phyloP scores from a whole-genome alignment of 2,797 vertebrate species.

The Ctenochaetus hawaiiensis region DNA sequence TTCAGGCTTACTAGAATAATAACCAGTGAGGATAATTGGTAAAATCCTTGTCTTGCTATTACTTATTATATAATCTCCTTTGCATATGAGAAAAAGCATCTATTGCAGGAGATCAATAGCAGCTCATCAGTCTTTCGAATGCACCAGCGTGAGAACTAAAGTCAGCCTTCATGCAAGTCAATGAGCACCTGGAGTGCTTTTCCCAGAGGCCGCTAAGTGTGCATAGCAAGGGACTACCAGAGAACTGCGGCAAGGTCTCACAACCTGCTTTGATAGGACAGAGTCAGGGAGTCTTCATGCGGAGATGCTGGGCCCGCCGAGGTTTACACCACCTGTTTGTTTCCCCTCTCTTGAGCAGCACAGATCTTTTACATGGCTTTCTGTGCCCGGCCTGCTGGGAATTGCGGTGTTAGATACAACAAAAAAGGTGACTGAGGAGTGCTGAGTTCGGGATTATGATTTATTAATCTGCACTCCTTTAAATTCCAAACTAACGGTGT shows the following conservation, averaged over 20 bases:
- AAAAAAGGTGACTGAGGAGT: slow-evolving; percentile 88
- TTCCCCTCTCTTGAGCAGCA: slow-evolving; percentile 73
- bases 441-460: slow-evolving; percentile 89
- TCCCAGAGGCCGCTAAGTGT: slow-evolving; percentile 84
- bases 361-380: slow-evolving; percentile 79
- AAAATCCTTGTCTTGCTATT: slow-evolving; percentile 55
- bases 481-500: slow-evolving; percentile 79
- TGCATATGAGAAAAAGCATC: slow-evolving; percentile 74
- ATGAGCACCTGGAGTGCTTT: slow-evolving; percentile 87
- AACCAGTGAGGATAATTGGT: slow-evolving; percentile 62
- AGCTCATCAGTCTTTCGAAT: slow-evolving; percentile 79
- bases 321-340: slow-evolving; percentile 88
- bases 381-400: slow-evolving; percentile 76
- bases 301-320: slow-evolving; percentile 79
- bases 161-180: slow-evolving; percentile 88
- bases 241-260: slow-evolving; percentile 74
- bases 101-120: slow-evolving; percentile 79
- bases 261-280: slow-evolving; percentile 82
- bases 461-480: slow-evolving; percentile 90
- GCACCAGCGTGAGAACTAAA: slow-evolving; percentile 83
- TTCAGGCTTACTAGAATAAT: slow-evolving; percentile 39
- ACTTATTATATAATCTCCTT: slow-evolving; percentile 74
- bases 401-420: slow-evolving; percentile 84
- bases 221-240: slow-evolving; percentile 75
- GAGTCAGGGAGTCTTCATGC: slow-evolving; percentile 72